A percentile compares a stretch with the other conserved stretches of the same genome.
These are phyloP conservation scores for Hiodon tergisus DNA, from an alignment of 2,113 vertebrate species.

Conservation along the genomic window DNA sequence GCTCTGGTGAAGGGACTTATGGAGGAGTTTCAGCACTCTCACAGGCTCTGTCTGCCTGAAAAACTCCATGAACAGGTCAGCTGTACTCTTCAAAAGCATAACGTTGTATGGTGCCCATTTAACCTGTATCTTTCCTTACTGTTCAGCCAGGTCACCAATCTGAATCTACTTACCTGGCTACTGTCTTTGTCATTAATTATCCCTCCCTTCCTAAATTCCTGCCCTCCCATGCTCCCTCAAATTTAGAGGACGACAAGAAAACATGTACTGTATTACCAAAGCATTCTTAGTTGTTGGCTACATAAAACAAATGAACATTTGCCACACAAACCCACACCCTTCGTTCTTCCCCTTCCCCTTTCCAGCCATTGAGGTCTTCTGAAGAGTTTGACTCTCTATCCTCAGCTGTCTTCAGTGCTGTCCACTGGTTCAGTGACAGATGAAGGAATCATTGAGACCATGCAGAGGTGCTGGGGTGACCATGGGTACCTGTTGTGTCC, in stretches of 20 bases:
- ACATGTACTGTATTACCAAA: too few species aligned
- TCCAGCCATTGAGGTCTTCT: not conserved
- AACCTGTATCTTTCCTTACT: not conserved
- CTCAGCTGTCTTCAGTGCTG: slow-evolving; percentile 50
- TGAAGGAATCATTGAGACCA: slow-evolving; percentile 58
- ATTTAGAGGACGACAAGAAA: too few species aligned
- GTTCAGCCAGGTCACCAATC: not conserved
- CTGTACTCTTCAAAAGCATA: not conserved
- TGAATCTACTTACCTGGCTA: not conserved
- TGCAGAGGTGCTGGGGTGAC: slow-evolving; percentile 65
- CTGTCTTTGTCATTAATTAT: not conserved
- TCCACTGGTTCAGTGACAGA: slow-evolving; percentile 52
- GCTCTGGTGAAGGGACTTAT: slow-evolving; percentile 65
- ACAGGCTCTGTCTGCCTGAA: slow-evolving; percentile 55
- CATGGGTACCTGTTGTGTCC: slow-evolving; percentile 67
- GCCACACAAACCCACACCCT: not conserved
- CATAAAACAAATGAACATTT: not conserved
- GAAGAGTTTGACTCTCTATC: not conserved
- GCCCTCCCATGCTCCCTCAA: too few species aligned
- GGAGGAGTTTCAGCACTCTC: slow-evolving; percentile 70
- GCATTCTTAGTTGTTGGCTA: too few species aligned
- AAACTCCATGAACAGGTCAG: slow-evolving; percentile 50
- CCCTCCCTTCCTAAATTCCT: not conserved
- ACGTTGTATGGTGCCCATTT: not conserved
- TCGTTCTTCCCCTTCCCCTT: not conserved